Evolutionary conservation across 2,113 vertebrate species (phyloP), one percentile per base, ranked within the genome.

Genomic region (Galemys pyrenaicus): DNA sequence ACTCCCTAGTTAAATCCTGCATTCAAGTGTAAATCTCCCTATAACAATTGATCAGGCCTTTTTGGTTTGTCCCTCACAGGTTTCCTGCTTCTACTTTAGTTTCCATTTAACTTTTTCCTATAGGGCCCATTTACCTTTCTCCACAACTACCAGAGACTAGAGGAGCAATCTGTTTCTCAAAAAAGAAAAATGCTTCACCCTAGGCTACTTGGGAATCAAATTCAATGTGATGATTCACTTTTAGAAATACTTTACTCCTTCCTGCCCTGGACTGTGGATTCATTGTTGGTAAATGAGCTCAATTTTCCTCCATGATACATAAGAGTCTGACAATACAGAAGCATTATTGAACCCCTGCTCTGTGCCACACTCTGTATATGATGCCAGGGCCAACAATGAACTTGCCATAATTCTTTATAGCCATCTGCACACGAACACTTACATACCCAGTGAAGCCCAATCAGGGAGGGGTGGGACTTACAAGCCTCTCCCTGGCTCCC

Each of bases 21-120:
- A 82, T 95, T 93, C 90, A 86, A 90, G 83, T 87, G 68, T 46
- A 75, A 91, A 89, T 94, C 67, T 64, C 84, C 71, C 41, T 37
- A 24, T 24, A n/a, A 86, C 44, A 62, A 87, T 56, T 4, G 0
- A 73, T 81, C 64, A 79, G 49, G 19, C 28, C 49, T 71, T 64
- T 26, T 26, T 16, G n/a, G 39, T 35, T 22, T 17, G 0, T 26
- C 9, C 26, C 22, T 20, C 56, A 4, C 26, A 46, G 22, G 22
- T 30, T 67, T 49, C 22, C 35, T 30, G 28, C 67, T 87, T 92
- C 65, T 37, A 7, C 19, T 19, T 70, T 68, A 16, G 11, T 30
- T 65, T 81, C 39, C 56, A n/a, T 73, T 94, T 20, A 46, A 64
- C 41, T 74, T 73, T 89, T 88, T 67, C 64, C 80, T 73, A 1